These are phyloP conservation scores for Apogon talboti DNA, from an alignment of 2,797 vertebrate species.

Conservation along the genomic window DNA sequence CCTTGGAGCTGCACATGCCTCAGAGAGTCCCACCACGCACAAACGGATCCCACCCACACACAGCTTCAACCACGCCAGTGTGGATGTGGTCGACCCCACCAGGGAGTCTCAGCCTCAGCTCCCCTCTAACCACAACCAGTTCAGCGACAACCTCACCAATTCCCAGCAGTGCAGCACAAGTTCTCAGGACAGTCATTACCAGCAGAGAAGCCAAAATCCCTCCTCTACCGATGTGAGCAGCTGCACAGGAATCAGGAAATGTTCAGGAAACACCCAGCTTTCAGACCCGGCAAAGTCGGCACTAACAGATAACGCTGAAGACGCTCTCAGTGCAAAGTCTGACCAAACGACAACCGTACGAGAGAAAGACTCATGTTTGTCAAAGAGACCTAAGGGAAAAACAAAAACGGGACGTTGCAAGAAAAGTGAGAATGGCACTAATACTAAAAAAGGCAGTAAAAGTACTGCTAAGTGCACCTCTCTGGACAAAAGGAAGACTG, in stretches of 20 bases:
- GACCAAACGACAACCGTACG: slow-evolving; percentile 64
- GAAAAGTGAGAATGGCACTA: slow-evolving; percentile 42
- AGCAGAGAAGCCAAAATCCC: slow-evolving; percentile 70
- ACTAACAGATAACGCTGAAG: slow-evolving; percentile 40
- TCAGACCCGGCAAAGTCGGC: slow-evolving; percentile 73
- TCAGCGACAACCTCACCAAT: slow-evolving; percentile 39
- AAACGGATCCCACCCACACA: slow-evolving; percentile 55
- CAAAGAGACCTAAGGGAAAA: slow-evolving; percentile 88
- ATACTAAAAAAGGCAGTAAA: slow-evolving; percentile 61
- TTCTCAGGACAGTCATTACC: slow-evolving; percentile 56
- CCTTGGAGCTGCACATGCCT: slow-evolving; percentile 21
- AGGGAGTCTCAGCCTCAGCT: slow-evolving; percentile 66
- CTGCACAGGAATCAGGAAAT: slow-evolving; percentile 63
- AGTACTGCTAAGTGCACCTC: slow-evolving; percentile 60
- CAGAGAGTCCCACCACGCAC: slow-evolving; percentile 25
- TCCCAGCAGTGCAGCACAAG: slow-evolving; percentile 38
- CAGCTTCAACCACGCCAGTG: slow-evolving; percentile 30
- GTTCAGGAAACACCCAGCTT: slow-evolving; percentile 68
- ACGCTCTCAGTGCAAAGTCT: slow-evolving; percentile 73
- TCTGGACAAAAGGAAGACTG: slow-evolving; percentile 75
- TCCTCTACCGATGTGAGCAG: background rate
- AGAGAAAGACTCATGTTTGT: slow-evolving; percentile 78
- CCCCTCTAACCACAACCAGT: slow-evolving; percentile 48
- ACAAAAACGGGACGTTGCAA: slow-evolving; percentile 80
- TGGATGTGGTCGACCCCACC: slow-evolving; percentile 44